Base-by-base conservation (phyloP, 1,140 invertebrate species). In the Bombus affinis region DNA sequence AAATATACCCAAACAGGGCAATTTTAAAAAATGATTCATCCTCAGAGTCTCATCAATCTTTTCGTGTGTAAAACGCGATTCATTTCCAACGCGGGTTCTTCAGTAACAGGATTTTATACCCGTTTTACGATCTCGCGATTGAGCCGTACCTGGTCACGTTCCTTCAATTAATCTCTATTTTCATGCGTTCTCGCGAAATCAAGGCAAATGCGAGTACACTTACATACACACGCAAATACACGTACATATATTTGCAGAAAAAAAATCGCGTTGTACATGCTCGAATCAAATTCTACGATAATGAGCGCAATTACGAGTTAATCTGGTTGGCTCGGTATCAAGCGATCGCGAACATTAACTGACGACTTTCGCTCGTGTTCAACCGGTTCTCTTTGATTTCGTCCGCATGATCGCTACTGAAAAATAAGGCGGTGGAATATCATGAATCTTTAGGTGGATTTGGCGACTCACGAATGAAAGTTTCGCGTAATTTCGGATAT, bases 301-400 rank as follows among this genome's bases (percentile, higher is more conserved):
- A 90, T 86, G 88, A 87, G 81, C 39, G 89, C 88, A 90, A 90
- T 90, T 90, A 90, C 89, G 86, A 90, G 89, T 90, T 86, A 90
- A 90, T 90, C 89, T 78, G 79, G 66, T 62, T 47, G 12, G 22
- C 57, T 68, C 66, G 80, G 83, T 88, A 88, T 90, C 88, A 83
- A 35, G 83, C 70, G 77, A 89, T 86, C 84, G 88, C 70, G 65
- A 80, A n/a, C 82, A 81, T 89, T 89, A 83, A 89, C 62, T 37
- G 75, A 74, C 86, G 77, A 90, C 89, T 90, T 90, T 90, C 89
- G 89, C 89, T 81, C 59, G 82, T 83, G 88, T 86, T 37, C 88
- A 86, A 90, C 89, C 89, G 89, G 89, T 90, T 90, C 59, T 35
- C 82, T 90, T 90, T 90, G 89, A 90, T 84, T 86, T 84, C 71